A percentile compares a stretch with the other conserved stretches of the same genome.
Conservation (phyloP, 1,140 invertebrate genomes). For the Bombus balteatus region DNA sequence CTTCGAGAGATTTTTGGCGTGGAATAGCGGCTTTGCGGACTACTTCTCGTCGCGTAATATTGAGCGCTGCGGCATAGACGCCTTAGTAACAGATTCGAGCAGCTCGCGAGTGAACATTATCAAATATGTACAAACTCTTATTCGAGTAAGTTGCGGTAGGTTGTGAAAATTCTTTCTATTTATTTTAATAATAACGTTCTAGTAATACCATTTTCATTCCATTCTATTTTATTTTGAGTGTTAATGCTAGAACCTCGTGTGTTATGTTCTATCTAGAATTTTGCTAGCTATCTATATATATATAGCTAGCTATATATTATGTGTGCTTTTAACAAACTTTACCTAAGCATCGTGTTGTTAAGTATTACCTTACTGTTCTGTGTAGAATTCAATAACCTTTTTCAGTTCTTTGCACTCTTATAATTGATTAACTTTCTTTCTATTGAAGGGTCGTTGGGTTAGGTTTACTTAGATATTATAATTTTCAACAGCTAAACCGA, state of each 20-base stretch:
- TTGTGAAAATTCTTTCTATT: neutral
- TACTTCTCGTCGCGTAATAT: conserved; percentile 54
- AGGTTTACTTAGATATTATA: no score
- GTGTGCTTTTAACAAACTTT: no score
- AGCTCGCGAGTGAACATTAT: neutral
- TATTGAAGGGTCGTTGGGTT: no score
- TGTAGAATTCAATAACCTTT: neutral
- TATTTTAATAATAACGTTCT: neutral
- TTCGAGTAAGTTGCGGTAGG: neutral
- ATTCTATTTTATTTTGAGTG: neutral
- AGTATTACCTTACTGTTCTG: no score
- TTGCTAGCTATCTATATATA: no score
- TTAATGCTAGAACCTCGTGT: no score
- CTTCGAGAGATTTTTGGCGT: conserved; percentile 68
- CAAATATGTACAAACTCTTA: neutral
- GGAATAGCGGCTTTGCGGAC: conserved; percentile 5
- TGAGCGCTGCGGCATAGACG: conserved; percentile 33
- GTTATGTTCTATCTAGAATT: neutral
- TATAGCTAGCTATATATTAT: neutral
- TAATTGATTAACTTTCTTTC: no score
- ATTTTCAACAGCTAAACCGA: no score
- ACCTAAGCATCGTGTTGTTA: no score
- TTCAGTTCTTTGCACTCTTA: neutral
- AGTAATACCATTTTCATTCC: neutral
- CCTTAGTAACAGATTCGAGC: conserved; percentile 41